Evolutionary conservation across 64 coral and sea anemone genomes (phyloP), one percentile per base, ranked within the genome.

Genomic region (Dendronephthya gigantea): DNA sequence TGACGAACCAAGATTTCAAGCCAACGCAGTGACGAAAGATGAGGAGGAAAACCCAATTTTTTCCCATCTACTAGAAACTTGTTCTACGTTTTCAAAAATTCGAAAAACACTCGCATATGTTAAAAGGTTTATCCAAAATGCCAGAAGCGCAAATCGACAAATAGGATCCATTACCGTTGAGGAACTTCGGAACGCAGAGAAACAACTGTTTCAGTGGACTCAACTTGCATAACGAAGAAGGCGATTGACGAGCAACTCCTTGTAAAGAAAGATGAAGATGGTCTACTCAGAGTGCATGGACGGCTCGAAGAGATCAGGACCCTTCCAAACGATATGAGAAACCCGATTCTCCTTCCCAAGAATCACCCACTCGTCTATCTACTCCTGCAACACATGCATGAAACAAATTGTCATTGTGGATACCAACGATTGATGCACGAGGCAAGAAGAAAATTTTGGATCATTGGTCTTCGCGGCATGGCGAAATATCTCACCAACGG

Each of bases 401-500:
- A 33, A 29, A 29, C 22, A 29, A 79, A 79, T 79, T 33, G 72
- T 34, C 72, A 79, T 2, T 79, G 72, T 34, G n/a, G 72, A 16
- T 79, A 79, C 72, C 34, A 79, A 19, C 72, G 72, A 28, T 34
- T 79, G 36, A 79, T 79, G 72, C 72, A 79, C 28, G 72, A 79
- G 28, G 72, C 72, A 33, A 79, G 72, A 39, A 33, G 36, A 79
- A 79, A 39, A 34, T 79, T 79, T 39, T 79, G n/a, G 72, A 79
- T 79, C 30, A 79, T 79, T 16, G n/a, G 72, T 11, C 32, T 33
- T 34, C 72, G 72, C 36, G 72, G 72, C 7, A 79, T 79, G 72
- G n/a, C 72, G 29, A 79, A 79, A 37, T 79, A 36, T 39, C 72
- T 79, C 32, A 79, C 72, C 72, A 33, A 79, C 70, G 86, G 68